phyloP scores from a whole-genome alignment of 2,113 vertebrate species.

The Cyphomyrus plagiostoma region DNA sequence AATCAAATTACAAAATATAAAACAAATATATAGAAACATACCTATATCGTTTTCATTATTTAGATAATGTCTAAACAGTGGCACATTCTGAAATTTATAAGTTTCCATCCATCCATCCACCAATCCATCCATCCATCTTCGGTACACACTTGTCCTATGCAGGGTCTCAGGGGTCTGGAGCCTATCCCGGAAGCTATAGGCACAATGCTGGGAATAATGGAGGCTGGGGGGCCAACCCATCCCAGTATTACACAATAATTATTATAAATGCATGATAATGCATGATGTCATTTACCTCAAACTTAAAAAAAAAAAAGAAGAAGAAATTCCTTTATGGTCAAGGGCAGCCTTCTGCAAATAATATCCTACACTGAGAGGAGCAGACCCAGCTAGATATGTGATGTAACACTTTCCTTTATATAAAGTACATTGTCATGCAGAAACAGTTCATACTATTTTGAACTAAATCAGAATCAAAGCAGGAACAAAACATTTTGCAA shows the following conservation, averaged over 20 bases:
- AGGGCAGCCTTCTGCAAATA: background rate
- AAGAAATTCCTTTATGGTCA: background rate
- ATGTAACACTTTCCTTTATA: background rate
- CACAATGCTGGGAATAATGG: background rate
- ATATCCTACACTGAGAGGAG: background rate
- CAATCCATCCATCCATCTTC: background rate
- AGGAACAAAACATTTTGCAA: slow-evolving; percentile 11
- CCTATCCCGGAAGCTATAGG: background rate
- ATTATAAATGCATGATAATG: background rate
- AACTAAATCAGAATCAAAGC: slow-evolving; percentile 7
- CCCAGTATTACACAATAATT: background rate
- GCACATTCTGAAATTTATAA: background rate
- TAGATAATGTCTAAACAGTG: background rate
- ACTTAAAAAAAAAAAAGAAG: background rate
- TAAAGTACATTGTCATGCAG: background rate
- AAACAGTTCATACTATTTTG: background rate
- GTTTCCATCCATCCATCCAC: background rate
- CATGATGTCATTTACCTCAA: background rate
- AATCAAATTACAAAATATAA: background rate
- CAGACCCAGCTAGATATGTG: background rate
- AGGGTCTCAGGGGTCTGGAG: background rate
- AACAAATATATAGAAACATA: background rate
- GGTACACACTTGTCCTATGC: background rate
- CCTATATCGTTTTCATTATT: background rate
- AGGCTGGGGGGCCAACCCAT: background rate